phyloP scores from a whole-genome alignment of 2,888 invertebrate species.

The Proisotoma minuta region DNA sequence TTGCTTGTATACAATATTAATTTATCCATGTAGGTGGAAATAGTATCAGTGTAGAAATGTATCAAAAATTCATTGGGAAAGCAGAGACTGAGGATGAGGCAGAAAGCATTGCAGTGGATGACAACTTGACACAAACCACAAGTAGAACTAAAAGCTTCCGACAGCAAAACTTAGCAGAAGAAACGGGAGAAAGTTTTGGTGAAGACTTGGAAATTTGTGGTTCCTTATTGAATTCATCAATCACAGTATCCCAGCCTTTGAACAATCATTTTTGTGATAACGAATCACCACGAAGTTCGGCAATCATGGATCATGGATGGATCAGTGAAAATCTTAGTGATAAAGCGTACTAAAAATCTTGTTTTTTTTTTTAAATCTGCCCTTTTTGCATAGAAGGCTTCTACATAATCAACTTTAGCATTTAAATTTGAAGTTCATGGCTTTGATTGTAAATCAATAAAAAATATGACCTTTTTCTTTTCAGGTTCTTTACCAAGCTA shows the following conservation, averaged over 20 bases:
- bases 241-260: too few species aligned
- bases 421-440: not conserved
- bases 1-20: too few species aligned
- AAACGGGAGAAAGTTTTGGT: constrained; percentile 6
- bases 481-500: constrained; percentile 28
- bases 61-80: not conserved
- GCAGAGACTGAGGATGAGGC: not conserved
- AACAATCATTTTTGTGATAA: constrained; percentile 10
- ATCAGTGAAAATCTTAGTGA: constrained; percentile 26
- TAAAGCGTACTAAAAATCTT: constrained; percentile 18
- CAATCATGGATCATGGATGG: too few species aligned
- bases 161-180: not conserved
- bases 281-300: constrained; percentile 14
- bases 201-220: not conserved
- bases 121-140: not conserved
- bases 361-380: not conserved
- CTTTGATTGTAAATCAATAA: too few species aligned
- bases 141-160: not conserved
- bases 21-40: too few species aligned
- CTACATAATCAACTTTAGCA: not conserved
- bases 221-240: too few species aligned
- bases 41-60: too few species aligned
- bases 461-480: not conserved
- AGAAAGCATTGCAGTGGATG: not conserved
- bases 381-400: not conserved